Base-by-base conservation (phyloP, 2,797 vertebrate species). In the Mus minutoides region DNA sequence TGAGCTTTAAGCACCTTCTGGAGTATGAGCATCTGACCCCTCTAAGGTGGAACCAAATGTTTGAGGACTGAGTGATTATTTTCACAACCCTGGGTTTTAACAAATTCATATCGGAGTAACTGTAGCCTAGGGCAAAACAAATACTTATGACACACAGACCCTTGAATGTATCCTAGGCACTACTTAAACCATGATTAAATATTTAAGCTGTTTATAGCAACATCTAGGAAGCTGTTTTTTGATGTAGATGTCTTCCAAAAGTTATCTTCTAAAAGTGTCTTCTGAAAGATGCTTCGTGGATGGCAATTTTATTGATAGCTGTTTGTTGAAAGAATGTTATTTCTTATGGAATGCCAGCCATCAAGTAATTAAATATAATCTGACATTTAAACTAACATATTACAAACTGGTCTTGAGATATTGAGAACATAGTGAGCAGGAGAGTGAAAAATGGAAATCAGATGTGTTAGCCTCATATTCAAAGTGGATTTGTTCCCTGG, bases 331-430 rank as follows among this genome's bases (percentile, higher is more conserved):
- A 95, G 54, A 71, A 91, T 8, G 11, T 8, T 49, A 58, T 62
- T 88, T 60, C 88, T 89, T 94, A 92, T 85, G 52, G 58, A 87
- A 64, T 93, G 83, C 37, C 78, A 69, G 34, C 77, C 21, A 71
- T 94, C 52, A 97, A 93, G 85, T 56, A 83, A 54, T 94, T 26
- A 94, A 91, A 75, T 90, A 77, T 60, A 93, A 83, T 87, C n/a
- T 79, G 90, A 93, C 86, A 60, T 77, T 79, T 67, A 90, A 79
- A 37, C 89, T n/a, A 82, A 3, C 29, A 62, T 56, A 89, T 22
- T 52, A 76, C 56, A 75, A 76, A 73, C 40, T 60, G 22, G 7
- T 6, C 46, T 43, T 62, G 46, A 31, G 87, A 29, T 49, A 85
- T 6, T 26, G 60, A 67, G 54, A 46, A 14, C 8, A 46, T 5